A percentile compares a stretch with the other conserved stretches of the same genome.
These are phyloP conservation scores for Sinhomidia bicolor DNA, from an alignment of 2,888 invertebrate species.

Conservation along the genomic window DNA sequence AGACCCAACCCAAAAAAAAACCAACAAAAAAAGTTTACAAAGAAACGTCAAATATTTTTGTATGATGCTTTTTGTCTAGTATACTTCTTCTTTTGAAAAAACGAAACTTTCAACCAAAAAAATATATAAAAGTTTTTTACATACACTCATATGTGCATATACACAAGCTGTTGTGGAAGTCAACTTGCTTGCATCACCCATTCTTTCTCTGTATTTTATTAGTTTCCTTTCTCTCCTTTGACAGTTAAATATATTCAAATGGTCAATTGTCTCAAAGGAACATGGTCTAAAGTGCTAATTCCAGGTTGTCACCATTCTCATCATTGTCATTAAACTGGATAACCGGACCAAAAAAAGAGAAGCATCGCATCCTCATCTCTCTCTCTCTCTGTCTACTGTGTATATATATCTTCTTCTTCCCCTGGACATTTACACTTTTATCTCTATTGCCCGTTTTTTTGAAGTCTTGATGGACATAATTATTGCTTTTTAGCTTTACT, in stretches of 20 bases:
- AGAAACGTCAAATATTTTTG: not conserved
- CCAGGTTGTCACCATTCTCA: slow-evolving; percentile 49
- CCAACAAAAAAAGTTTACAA: not conserved
- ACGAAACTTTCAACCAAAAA: not conserved
- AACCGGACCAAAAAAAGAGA: not conserved
- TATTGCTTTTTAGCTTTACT: not conserved
- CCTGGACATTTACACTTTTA: slow-evolving; percentile 33
- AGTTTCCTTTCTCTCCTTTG: slow-evolving; percentile 30
- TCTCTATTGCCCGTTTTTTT: slow-evolving; percentile 13
- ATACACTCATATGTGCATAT: not conserved
- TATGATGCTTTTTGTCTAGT: not conserved
- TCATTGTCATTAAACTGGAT: slow-evolving; percentile 4
- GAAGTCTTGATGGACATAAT: slow-evolving; percentile 19
- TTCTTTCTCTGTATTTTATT: slow-evolving; percentile 37
- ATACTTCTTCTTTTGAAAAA: not conserved
- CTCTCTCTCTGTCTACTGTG: not conserved
- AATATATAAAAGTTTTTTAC: not conserved
- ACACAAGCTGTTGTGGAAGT: not conserved
- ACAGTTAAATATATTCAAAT: slow-evolving; percentile 63
- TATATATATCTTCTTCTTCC: not conserved
- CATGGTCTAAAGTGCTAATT: slow-evolving; percentile 57
- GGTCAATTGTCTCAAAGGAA: slow-evolving; percentile 58
- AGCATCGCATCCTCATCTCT: not conserved
- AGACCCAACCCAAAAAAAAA: slow-evolving; percentile 57
- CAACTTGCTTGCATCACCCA: not conserved